These are phyloP conservation scores for Pseudolycoriella hygida DNA, from an alignment of 2,888 invertebrate species.

Conservation along the genomic window DNA sequence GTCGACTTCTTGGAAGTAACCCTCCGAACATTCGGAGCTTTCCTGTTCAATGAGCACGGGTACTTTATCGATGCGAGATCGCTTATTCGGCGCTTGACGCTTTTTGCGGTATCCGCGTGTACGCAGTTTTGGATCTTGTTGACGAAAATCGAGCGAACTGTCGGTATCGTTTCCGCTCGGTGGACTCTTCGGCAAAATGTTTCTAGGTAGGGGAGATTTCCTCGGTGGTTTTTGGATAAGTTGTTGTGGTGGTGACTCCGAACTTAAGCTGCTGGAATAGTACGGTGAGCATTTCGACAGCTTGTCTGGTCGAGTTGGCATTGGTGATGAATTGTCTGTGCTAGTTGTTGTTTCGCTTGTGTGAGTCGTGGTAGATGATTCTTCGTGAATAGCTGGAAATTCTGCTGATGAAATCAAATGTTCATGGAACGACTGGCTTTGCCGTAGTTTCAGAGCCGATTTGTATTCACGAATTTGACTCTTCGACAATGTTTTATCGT, in stretches of 20 bases:
- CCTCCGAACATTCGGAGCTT: slow-evolving; percentile 48
- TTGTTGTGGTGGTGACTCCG: slow-evolving; percentile 50
- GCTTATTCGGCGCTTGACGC: slow-evolving; percentile 32
- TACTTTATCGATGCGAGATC: slow-evolving; percentile 35
- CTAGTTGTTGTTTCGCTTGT: slow-evolving; percentile 32
- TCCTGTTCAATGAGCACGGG: slow-evolving; percentile 29
- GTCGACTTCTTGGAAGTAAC: slow-evolving; percentile 46
- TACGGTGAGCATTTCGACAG: slow-evolving; percentile 54
- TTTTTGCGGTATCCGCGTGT: slow-evolving; percentile 50
- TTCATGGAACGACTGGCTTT: slow-evolving; percentile 46
- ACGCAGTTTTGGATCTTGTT: slow-evolving; percentile 47
- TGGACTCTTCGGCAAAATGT: slow-evolving; percentile 46
- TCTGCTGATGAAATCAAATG: slow-evolving; percentile 36
- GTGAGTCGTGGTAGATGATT: slow-evolving; percentile 32
- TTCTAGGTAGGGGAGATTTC: slow-evolving; percentile 42
- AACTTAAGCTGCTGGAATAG: slow-evolving; percentile 56
- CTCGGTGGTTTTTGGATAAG: slow-evolving; percentile 43
- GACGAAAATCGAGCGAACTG: slow-evolving; percentile 43
- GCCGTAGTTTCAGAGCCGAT: slow-evolving; percentile 36
- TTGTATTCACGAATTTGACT: slow-evolving; percentile 46
- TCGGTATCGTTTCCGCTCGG: slow-evolving; percentile 60
- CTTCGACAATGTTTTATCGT: slow-evolving; percentile 42
- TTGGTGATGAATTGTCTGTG: slow-evolving; percentile 25
- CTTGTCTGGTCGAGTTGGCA: slow-evolving; percentile 29
- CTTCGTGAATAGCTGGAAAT: slow-evolving; percentile 34